Percentiles rank a stretch among this genome's conserved stretches.
Conservation (phyloP, 2,888 invertebrate species). For the Ormyrus nitidulus region DNA sequence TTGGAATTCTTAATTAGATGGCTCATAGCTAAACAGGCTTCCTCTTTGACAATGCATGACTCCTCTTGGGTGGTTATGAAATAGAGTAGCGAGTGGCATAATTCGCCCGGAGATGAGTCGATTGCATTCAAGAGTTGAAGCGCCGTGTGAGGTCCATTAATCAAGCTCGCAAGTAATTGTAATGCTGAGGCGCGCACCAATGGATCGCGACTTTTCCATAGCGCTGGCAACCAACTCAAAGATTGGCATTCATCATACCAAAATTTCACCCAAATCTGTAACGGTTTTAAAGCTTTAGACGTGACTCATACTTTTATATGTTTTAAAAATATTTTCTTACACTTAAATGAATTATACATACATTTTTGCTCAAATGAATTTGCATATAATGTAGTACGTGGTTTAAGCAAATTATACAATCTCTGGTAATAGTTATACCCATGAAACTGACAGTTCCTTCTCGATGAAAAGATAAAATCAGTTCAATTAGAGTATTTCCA, state of each 20-base stretch:
- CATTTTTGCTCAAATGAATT: slow-evolving; percentile 72
- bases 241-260: slow-evolving; percentile 69
- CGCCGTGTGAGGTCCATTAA: slow-evolving; percentile 68
- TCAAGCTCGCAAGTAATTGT: slow-evolving; percentile 77
- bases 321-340: slow-evolving; percentile 1
- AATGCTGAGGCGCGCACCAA: slow-evolving; percentile 77
- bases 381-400: slow-evolving; percentile 77
- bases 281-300: neutral
- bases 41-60: slow-evolving; percentile 78
- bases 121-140: slow-evolving; percentile 67
- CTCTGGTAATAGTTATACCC: slow-evolving; percentile 78
- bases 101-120: slow-evolving; percentile 66
- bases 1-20: slow-evolving; percentile 74
- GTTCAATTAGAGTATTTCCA: slow-evolving; percentile 75
- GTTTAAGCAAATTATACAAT: slow-evolving; percentile 77
- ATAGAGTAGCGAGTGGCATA: slow-evolving; percentile 67
- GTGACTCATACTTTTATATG: neutral
- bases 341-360: slow-evolving; percentile 60
- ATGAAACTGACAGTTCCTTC: slow-evolving; percentile 77
- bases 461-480: slow-evolving; percentile 77
- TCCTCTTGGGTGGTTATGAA: slow-evolving; percentile 74
- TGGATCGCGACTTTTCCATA: slow-evolving; percentile 77
- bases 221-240: slow-evolving; percentile 74
- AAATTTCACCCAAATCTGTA: slow-evolving; percentile 66
- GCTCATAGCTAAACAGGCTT: slow-evolving; percentile 77